A percentile compares a stretch with the other conserved stretches of the same genome.
Evolutionary conservation across 92 coral and sea anemone species (phyloP).

Genomic region (Diadumene lineata): DNA sequence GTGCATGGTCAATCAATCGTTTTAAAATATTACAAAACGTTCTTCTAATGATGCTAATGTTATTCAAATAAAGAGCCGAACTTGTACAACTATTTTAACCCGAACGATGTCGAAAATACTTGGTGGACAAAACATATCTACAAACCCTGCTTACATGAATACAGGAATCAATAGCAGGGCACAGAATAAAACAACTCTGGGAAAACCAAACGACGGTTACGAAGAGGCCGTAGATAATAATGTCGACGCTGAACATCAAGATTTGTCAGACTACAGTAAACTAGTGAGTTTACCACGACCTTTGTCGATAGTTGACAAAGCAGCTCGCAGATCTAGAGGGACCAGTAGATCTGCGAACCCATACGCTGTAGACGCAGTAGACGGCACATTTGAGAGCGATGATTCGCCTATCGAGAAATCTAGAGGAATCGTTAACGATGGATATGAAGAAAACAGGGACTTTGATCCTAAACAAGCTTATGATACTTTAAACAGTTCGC

Average conservation of each 20-base stretch:
- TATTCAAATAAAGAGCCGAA: neutral
- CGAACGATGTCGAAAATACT: neutral
- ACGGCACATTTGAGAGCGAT: neutral
- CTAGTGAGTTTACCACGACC: slow-evolving; percentile 27
- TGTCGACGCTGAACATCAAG: neutral
- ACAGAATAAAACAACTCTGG: neutral
- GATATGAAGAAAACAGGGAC: slow-evolving; percentile 21
- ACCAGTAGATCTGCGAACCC: slow-evolving; percentile 23
- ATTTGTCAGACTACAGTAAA: slow-evolving; percentile 14
- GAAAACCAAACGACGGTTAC: neutral
- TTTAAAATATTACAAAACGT: neutral
- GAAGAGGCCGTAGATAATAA: slow-evolving; percentile 14
- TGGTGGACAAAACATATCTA: neutral
- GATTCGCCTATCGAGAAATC: neutral
- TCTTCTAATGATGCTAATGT: neutral
- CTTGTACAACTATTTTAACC: neutral
- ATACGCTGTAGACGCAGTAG: slow-evolving; percentile 32
- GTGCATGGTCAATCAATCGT: slow-evolving; percentile 37
- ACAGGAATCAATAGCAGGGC: neutral
- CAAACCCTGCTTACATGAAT: neutral
- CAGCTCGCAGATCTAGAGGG: slow-evolving; percentile 9
- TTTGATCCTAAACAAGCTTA: slow-evolving; percentile 5
- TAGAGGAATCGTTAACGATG: slow-evolving; percentile 5
- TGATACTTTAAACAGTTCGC: neutral
- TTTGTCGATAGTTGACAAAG: neutral